phyloP scores from a whole-genome alignment of 2,113 vertebrate species.

The Riparia riparia region DNA sequence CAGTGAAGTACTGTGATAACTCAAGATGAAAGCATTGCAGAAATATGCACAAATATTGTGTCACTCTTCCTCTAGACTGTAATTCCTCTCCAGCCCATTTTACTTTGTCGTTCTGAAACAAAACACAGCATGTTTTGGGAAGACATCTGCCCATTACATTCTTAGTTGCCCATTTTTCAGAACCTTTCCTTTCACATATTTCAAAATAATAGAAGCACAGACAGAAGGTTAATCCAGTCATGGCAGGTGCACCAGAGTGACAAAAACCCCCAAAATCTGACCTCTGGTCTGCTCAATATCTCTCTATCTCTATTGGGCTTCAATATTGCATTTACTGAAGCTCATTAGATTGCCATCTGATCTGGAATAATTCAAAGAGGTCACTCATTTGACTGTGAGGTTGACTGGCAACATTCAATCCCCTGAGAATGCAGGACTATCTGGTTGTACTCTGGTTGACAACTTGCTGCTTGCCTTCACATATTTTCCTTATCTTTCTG shows the following conservation, averaged over 20 bases:
- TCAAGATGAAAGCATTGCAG: not conserved
- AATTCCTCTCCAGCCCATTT: not conserved
- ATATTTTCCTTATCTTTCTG: not conserved
- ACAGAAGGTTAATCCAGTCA: not conserved
- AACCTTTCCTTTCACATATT: not conserved
- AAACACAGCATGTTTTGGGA: not conserved
- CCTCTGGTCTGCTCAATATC: not conserved
- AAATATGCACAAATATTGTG: not conserved
- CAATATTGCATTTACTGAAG: not conserved
- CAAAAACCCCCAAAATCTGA: not conserved
- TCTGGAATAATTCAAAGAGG: not conserved
- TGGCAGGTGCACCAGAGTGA: not conserved
- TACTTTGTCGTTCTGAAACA: not conserved
- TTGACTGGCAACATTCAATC: not conserved
- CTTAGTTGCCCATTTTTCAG: not conserved
- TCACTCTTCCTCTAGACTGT: not conserved
- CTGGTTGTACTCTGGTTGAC: not conserved
- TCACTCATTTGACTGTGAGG: not conserved
- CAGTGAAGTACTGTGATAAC: not conserved
- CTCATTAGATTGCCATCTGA: not conserved
- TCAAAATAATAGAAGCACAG: not conserved
- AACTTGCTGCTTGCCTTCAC: not conserved
- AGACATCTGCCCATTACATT: not conserved
- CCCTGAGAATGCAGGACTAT: not conserved
- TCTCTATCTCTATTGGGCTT: not conserved